phyloP scores from a whole-genome alignment of 2,113 vertebrate genomes.

The Orientallactaga bullata region DNA sequence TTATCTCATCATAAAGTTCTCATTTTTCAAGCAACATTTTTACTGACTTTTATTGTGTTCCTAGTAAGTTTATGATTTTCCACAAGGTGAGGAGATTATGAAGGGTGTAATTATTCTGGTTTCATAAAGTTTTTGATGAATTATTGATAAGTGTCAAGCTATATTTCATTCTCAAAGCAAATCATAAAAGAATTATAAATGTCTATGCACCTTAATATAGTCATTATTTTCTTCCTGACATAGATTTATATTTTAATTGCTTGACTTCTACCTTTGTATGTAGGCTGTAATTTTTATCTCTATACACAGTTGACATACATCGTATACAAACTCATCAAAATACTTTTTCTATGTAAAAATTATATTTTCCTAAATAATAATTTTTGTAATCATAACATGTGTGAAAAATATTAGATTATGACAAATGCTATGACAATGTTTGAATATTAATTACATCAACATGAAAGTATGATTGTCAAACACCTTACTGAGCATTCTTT shows the following conservation, averaged over 20 bases:
- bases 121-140: conserved; percentile 7
- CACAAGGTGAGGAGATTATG: background rate
- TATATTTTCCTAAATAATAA: conserved; percentile 25
- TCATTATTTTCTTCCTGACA: conserved; percentile 4
- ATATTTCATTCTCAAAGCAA: conserved; percentile 37
- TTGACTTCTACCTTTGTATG: conserved; percentile 4
- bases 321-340: background rate
- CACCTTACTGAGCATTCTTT: background rate
- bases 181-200: conserved; percentile 33
- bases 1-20: background rate
- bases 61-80: background rate
- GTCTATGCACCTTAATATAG: background rate
- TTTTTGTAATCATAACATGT: conserved; percentile 1
- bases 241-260: conserved; percentile 21
- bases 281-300: conserved; percentile 2
- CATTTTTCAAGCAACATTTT: conserved; percentile 29
- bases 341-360: conserved; percentile 32
- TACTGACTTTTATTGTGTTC: background rate
- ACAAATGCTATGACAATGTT: conserved; percentile 17
- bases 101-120: background rate
- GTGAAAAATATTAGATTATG: conserved; percentile 16
- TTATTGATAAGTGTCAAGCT: background rate
- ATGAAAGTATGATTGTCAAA: conserved; percentile 38
- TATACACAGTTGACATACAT: background rate
- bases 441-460: conserved; percentile 49